Evolutionary conservation across 2,888 invertebrate species (phyloP).

Genomic region (Athalia rosae): DNA sequence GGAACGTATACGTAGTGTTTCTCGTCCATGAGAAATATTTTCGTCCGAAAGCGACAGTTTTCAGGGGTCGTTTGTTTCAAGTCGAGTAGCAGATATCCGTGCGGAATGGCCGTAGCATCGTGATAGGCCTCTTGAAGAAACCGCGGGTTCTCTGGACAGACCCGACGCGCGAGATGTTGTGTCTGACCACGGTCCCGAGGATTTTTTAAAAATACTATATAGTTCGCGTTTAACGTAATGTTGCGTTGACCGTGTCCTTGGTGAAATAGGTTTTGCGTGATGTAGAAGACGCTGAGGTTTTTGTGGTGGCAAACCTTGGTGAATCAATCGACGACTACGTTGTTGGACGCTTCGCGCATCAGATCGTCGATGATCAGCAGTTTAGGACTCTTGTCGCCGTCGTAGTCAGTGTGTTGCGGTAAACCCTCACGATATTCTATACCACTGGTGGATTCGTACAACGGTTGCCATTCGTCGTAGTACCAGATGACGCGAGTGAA

Average conservation of each 20-base stretch:
- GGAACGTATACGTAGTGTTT: constrained; percentile 4
- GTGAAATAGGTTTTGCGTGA: constrained; percentile 46
- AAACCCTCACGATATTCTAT: constrained; percentile 28
- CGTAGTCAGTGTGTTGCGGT: constrained; percentile 17
- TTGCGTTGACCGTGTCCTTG: constrained; percentile 39
- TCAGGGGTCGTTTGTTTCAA: constrained; percentile 26
- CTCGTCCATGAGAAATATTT: constrained; percentile 6
- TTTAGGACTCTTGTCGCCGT: constrained; percentile 15
- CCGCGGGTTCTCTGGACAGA: constrained; percentile 12
- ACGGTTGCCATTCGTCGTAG: constrained; percentile 30
- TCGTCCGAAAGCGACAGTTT: constrained; percentile 3
- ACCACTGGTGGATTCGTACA: neutral
- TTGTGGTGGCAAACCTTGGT: constrained; percentile 45
- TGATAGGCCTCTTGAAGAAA: constrained; percentile 17
- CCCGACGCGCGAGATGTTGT: constrained; percentile 19
- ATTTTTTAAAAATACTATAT: constrained; percentile 43
- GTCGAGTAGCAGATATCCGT: constrained; percentile 8
- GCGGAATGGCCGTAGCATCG: neutral
- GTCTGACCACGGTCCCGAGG: constrained; percentile 16
- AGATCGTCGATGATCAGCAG: constrained; percentile 46
- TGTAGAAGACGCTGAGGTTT: constrained; percentile 43
- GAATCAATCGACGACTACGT: constrained; percentile 33
- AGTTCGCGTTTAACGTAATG: constrained; percentile 47
- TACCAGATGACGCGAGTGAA: neutral
- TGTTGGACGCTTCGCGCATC: constrained; percentile 38